Base-by-base conservation (phyloP, 2,797 vertebrate species). In the Melanotaenia trifasciata region DNA sequence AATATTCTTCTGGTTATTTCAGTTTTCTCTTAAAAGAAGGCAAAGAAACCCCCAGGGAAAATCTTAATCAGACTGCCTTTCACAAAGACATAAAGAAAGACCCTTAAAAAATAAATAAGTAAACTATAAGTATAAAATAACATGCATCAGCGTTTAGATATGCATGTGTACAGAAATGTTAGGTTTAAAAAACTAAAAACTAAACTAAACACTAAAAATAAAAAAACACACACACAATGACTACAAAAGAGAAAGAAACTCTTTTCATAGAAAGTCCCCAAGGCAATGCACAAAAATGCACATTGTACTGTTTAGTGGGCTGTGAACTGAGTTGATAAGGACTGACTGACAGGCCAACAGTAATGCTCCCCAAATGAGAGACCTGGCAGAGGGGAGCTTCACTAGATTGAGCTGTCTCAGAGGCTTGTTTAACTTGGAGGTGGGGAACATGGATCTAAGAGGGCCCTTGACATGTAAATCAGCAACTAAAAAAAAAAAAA, bases 401-500 rank as follows among this genome's bases (percentile, higher is more conserved):
- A 77, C 65, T 68, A 85, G 83, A 90, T 85, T 90, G 87, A 89
- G 87, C 76, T 70, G 82, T 89, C 76, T 79, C 43, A 74, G 70
- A 67, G 60, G 62, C 76, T 72, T 79, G 73, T 81, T 81, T 67
- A 38, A 43, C 71, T 26, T 58, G 69, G 64, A 70, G 57, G 66
- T 66, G 56, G 72, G 64, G 76, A 73, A 80, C 74, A 81, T 56
- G 72, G 70, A 79, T 86, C 83, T 84, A 66, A 83, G 80, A 85
- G 77, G 76, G 81, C 76, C 79, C 84, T 87, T 87, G 86, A 88
- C 87, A 91, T 91, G 89, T 87, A 91, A 92, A 91, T 89, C 76
- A 80, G 73, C 71, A 62, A 70, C 79, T 83, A 83, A 89, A 74
- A 80, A 87, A 83, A 64, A 84, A 82, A 87, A 74, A 45, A 18